A percentile compares a stretch with the other conserved stretches of the same genome.
Conservation (phyloP, 2,888 invertebrate genomes). For the Drosophila testacea region DNA sequence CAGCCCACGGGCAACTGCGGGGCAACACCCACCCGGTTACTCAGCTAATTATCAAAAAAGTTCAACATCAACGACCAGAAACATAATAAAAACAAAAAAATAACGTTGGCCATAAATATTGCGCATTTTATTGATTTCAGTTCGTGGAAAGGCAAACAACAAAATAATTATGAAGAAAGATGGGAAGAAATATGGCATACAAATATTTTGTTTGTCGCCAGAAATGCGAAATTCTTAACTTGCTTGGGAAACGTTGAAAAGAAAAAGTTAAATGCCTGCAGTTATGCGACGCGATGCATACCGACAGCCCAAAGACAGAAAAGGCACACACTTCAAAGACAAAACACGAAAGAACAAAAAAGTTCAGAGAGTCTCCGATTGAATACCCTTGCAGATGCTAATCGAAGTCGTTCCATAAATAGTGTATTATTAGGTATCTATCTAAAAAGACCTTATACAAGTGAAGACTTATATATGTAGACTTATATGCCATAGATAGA, state of each 20-base stretch:
- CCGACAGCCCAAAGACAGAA: constrained; percentile 35
- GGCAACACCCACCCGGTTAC: constrained; percentile 56
- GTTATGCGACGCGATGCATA: constrained; percentile 75
- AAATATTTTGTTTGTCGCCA: constrained; percentile 78
- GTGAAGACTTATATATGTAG: no score
- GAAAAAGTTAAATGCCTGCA: constrained; percentile 67
- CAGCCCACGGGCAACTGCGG: constrained; percentile 42
- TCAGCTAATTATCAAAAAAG: constrained; percentile 67
- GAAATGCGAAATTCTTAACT: constrained; percentile 56
- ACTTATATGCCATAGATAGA: not conserved
- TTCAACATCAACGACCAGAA: not conserved
- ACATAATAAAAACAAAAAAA: constrained; percentile 7
- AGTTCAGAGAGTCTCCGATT: not conserved
- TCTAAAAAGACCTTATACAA: no score
- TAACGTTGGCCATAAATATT: constrained; percentile 51
- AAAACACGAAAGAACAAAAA: constrained; percentile 1
- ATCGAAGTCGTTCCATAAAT: no score
- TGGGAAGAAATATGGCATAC: constrained; percentile 51
- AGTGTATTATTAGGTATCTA: no score
- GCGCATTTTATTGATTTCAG: constrained; percentile 73
- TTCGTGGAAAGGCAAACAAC: constrained; percentile 53
- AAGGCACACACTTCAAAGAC: constrained; percentile 5
- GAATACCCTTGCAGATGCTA: constrained; percentile 4
- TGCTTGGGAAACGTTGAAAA: constrained; percentile 40
- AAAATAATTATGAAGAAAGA: constrained; percentile 67